Evolutionary conservation across 2,888 invertebrate genomes (phyloP).

Genomic region (Andricus quercusramuli): DNA sequence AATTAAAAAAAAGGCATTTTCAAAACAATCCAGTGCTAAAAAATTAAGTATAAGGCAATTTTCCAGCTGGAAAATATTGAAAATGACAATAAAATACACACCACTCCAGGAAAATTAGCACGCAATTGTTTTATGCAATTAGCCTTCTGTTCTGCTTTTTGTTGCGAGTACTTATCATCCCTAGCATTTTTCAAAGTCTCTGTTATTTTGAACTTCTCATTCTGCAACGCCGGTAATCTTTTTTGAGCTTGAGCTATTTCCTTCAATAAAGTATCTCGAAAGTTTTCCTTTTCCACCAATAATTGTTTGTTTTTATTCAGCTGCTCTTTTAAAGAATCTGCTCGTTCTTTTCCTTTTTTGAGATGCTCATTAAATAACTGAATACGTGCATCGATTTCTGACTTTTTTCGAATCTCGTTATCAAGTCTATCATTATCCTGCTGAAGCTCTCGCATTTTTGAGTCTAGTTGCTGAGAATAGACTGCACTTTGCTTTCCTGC

Average conservation of each 20-base stretch:
- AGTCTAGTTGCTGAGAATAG: not conserved
- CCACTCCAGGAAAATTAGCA: not conserved
- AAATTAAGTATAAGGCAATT: not conserved
- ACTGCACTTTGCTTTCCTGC: not conserved
- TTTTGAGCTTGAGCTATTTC: not conserved
- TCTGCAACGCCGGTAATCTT: not conserved
- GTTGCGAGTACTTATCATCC: not conserved
- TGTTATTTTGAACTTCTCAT: not conserved
- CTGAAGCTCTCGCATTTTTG: not conserved
- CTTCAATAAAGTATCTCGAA: not conserved
- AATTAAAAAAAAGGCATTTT: no score
- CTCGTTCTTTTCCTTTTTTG: not conserved
- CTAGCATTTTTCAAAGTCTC: not conserved
- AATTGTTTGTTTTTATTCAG: not conserved
- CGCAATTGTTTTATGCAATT: not conserved
- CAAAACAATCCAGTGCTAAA: no score
- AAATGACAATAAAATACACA: not conserved
- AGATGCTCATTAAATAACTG: not conserved
- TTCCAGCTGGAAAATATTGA: not conserved
- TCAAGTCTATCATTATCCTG: not conserved
- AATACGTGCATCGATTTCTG: not conserved
- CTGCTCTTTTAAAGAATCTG: not conserved
- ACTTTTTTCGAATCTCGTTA: not conserved
- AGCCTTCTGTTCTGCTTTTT: not conserved
- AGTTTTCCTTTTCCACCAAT: not conserved